Conservation (phyloP, 2,797 vertebrate species). For the Margarornis squamiger region DNA sequence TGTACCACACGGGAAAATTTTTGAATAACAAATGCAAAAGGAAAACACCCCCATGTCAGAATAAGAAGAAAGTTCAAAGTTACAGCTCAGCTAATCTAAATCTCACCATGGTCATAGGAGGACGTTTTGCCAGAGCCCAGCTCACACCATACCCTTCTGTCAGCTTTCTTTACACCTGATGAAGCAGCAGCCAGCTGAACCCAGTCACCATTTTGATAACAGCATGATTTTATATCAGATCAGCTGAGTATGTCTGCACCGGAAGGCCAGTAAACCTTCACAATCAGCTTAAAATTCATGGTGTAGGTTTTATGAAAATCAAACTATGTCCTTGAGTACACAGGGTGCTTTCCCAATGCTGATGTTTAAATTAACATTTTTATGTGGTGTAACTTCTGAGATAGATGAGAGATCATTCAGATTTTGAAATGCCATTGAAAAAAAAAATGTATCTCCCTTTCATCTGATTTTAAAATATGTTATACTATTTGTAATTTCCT, state of each 20-base stretch:
- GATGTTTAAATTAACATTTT: neutral
- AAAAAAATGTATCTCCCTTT: neutral
- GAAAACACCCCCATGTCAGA: neutral
- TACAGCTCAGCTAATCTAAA: neutral
- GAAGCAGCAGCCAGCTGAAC: neutral
- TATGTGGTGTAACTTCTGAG: neutral
- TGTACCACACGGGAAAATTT: neutral
- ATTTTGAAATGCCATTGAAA: neutral
- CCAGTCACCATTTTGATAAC: neutral
- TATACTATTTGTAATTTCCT: neutral
- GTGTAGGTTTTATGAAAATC: neutral
- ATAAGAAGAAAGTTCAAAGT: neutral
- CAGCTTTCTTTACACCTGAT: neutral
- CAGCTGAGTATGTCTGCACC: neutral
- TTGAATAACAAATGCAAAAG: neutral
- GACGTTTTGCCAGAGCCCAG: neutral
- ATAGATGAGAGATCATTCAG: neutral
- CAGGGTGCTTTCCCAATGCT: neutral
- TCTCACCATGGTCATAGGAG: neutral
- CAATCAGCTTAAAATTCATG: neutral
- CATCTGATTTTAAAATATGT: neutral
- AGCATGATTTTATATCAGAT: neutral
- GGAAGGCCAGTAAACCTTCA: neutral
- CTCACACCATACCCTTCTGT: neutral
- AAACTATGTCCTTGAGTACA: neutral